These are phyloP conservation scores for Eretmodus cyanostictus DNA, from an alignment of 2,113 vertebrate species.

Conservation along the genomic window DNA sequence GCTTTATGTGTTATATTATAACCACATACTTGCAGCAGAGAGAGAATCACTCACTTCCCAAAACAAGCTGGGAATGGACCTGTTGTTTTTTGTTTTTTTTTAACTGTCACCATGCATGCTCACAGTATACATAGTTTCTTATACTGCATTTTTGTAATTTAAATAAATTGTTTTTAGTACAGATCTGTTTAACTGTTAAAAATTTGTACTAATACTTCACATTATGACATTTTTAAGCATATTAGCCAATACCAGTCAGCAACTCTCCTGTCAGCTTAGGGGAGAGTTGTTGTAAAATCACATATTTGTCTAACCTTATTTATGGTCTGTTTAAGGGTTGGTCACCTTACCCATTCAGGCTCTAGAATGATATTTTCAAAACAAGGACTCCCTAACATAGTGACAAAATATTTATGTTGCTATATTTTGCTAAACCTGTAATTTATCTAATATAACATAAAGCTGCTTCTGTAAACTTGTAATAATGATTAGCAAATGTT, in stretches of 20 bases:
- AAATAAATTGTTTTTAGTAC: background rate
- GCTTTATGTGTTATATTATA: background rate
- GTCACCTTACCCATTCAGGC: background rate
- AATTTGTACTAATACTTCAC: background rate
- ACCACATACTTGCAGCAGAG: background rate
- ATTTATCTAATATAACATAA: background rate
- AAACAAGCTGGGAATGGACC: background rate
- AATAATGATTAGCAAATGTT: background rate
- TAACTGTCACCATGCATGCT: background rate
- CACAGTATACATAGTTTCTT: background rate
- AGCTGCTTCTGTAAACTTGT: background rate
- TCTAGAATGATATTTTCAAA: background rate
- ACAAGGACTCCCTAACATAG: background rate
- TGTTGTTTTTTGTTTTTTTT: background rate
- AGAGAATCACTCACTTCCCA: background rate
- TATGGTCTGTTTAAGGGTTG: background rate
- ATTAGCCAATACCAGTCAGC: background rate
- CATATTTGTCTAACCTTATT: background rate
- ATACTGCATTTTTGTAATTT: background rate
- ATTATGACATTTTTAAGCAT: background rate
- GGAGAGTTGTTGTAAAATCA: background rate
- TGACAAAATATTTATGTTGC: background rate
- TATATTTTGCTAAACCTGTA: background rate
- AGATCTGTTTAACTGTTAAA: background rate
- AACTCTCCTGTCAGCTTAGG: background rate